A percentile compares a stretch with the other conserved stretches of the same genome.
These are phyloP conservation scores for Eleginops maclovinus DNA, from an alignment of 2,113 vertebrate genomes.

Conservation along the genomic window DNA sequence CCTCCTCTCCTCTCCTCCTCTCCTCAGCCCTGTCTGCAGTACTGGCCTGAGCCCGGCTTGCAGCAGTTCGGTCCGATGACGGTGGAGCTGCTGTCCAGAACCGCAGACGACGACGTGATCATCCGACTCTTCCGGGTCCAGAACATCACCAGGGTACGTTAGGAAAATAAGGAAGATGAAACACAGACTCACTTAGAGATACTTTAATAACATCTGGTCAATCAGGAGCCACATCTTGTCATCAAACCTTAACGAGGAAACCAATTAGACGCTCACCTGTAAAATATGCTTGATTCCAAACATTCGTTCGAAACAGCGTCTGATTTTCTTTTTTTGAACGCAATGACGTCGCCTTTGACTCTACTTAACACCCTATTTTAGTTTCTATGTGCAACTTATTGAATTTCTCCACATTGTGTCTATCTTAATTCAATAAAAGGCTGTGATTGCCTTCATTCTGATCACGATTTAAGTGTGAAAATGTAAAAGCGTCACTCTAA, in stretches of 20 bases:
- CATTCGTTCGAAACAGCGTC: too few relatives aligned
- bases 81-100: conserved; percentile 91
- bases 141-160: conserved; percentile 92
- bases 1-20: conserved; percentile 1
- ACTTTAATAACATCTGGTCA: not conserved
- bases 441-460: not conserved
- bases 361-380: too few relatives aligned
- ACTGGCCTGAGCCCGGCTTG: conserved; percentile 94
- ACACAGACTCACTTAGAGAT: not conserved
- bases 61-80: conserved; percentile 96
- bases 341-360: too few relatives aligned
- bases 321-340: too few relatives aligned
- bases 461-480: conserved; percentile 2
- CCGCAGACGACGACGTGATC: conserved; percentile 90
- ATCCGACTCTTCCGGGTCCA: conserved; percentile 94
- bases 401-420: not conserved
- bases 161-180: not conserved
- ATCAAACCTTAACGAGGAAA: too few relatives aligned
- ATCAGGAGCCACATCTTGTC: not conserved
- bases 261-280: too few relatives aligned
- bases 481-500: not conserved
- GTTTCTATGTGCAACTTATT: too few relatives aligned
- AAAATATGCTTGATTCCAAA: too few relatives aligned
- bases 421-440: conserved; percentile 1
- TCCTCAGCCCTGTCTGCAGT: conserved; percentile 87